phyloP scores from a whole-genome alignment of 2,113 vertebrate genomes.

The Phaethornis superciliosus region DNA sequence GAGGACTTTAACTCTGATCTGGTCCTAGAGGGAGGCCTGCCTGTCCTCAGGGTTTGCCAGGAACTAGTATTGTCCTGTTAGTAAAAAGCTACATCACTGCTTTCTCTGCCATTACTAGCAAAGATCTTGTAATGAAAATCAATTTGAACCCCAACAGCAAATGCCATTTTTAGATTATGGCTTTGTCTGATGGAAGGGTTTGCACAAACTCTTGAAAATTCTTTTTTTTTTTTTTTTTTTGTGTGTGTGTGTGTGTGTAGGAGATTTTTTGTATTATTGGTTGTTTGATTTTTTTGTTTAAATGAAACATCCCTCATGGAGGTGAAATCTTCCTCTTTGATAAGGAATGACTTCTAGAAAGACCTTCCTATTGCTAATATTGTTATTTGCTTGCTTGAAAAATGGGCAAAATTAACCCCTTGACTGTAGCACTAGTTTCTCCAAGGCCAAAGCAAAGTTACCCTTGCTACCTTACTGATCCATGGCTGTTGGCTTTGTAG shows the following conservation, averaged over 20 bases:
- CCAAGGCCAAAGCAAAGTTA: neutral
- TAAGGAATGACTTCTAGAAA: neutral
- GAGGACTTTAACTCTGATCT: neutral
- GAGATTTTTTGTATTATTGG: neutral
- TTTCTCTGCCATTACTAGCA: neutral
- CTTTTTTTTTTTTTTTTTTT: neutral
- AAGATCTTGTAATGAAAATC: neutral
- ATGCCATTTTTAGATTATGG: neutral
- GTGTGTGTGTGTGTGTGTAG: too few species aligned
- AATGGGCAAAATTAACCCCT: neutral
- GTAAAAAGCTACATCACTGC: neutral
- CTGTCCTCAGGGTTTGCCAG: neutral
- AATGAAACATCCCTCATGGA: neutral
- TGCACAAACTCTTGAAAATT: neutral
- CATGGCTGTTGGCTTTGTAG: neutral
- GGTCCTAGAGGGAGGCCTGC: neutral
- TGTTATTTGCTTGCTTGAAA: neutral
- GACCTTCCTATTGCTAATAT: neutral
- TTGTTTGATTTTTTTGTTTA: neutral
- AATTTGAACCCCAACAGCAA: fast-evolving
- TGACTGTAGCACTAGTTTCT: neutral
- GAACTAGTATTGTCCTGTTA: neutral
- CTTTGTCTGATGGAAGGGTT: neutral
- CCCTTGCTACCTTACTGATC: neutral
- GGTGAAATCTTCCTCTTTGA: neutral